Percentiles rank a stretch among this genome's conserved stretches.
Evolutionary conservation across 2,888 invertebrate species (phyloP).

Genomic region (Acronicta psi): DNA sequence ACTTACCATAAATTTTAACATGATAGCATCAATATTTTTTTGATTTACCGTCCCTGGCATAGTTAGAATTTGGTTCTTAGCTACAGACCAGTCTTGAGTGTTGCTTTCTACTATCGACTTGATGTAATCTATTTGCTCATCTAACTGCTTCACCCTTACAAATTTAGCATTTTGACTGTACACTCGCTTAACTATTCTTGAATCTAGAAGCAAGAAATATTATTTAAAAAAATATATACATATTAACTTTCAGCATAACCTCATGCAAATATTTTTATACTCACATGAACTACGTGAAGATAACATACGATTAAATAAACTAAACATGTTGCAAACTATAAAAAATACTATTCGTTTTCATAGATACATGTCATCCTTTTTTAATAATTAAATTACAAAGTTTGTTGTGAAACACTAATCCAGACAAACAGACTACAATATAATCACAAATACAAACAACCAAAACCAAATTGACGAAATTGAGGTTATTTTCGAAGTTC

Average conservation of each 20-base stretch:
- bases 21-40: constrained; percentile 89
- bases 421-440: too few species aligned
- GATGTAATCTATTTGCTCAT: constrained; percentile 73
- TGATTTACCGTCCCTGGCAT: constrained; percentile 74
- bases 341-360: neutral
- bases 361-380: neutral
- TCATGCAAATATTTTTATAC: constrained; percentile 21
- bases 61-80: constrained; percentile 80
- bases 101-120: constrained; percentile 63
- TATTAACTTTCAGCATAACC: neutral
- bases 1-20: constrained; percentile 86
- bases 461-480: too few species aligned
- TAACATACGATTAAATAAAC: constrained; percentile 51
- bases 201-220: constrained; percentile 57
- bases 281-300: constrained; percentile 52
- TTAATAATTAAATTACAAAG: too few species aligned
- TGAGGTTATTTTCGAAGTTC: too few species aligned
- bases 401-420: too few species aligned
- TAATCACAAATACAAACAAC: too few species aligned
- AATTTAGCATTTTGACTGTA: constrained; percentile 35
- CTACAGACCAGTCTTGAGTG: constrained; percentile 73
- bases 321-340: constrained; percentile 45
- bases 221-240: constrained; percentile 1
- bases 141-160: constrained; percentile 16
- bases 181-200: constrained; percentile 40